phyloP scores from a whole-genome alignment of 2,113 vertebrate species.

The Nycticebus coucang region DNA sequence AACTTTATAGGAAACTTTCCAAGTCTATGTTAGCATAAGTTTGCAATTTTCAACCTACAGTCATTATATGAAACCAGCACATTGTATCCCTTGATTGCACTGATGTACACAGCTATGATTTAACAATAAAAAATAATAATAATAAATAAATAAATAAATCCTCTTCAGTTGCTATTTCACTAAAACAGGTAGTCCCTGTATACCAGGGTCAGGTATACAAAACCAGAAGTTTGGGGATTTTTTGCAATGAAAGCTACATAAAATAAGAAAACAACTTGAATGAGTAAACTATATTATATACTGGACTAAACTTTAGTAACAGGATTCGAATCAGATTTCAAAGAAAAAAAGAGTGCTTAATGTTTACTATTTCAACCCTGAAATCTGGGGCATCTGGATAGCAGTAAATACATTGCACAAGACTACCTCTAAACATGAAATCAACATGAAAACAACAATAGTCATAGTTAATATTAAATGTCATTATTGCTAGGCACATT shows the following conservation, averaged over 20 bases:
- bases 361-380: neutral
- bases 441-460: neutral
- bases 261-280: neutral
- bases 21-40: neutral
- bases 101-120: no score
- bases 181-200: neutral
- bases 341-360: neutral
- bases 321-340: neutral
- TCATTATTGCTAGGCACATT: neutral
- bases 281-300: neutral
- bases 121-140: no score
- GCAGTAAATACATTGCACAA: neutral
- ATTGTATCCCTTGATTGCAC: no score
- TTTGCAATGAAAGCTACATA: neutral
- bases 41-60: neutral
- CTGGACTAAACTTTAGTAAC: neutral
- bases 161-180: neutral
- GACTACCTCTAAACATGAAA: neutral
- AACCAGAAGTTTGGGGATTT: neutral
- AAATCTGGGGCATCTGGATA: neutral
- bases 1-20: neutral
- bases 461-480: neutral
- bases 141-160: no score
- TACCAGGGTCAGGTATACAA: neutral
- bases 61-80: no score